phyloP scores from a whole-genome alignment of 2,113 vertebrate species.

The Junco hyemalis region DNA sequence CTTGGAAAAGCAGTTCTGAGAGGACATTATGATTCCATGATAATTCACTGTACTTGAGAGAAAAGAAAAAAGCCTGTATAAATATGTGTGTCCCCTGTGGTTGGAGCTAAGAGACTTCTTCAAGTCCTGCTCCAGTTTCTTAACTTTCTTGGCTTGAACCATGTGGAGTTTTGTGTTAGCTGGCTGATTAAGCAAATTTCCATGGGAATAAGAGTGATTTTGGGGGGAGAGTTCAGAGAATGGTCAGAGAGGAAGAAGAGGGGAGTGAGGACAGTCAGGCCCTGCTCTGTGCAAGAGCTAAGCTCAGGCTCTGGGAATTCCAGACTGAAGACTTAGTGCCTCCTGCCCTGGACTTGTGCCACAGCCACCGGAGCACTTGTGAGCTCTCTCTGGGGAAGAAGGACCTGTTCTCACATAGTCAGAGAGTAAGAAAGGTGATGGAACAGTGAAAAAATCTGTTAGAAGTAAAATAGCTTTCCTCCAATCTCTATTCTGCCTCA shows the following conservation, averaged over 20 bases:
- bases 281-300: background rate
- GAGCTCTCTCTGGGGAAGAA: background rate
- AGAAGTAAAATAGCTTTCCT: background rate
- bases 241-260: background rate
- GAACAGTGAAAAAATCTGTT: background rate
- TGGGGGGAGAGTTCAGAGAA: background rate
- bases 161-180: background rate
- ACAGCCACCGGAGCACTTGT: background rate
- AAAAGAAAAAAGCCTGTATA: background rate
- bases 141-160: background rate
- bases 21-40: background rate
- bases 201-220: background rate
- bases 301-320: background rate
- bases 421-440: background rate
- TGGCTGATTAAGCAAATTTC: background rate
- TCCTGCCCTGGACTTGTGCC: background rate
- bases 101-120: background rate
- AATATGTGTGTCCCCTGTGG: background rate
- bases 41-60: background rate
- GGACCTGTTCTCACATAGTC: background rate
- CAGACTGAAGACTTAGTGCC: background rate
- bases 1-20: constrained; percentile 34
- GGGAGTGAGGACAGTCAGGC: background rate
- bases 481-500: background rate
- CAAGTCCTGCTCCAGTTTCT: background rate